Evolutionary conservation across 64 coral and sea anemone species (phyloP).

Genomic region (Trachythela sp.): DNA sequence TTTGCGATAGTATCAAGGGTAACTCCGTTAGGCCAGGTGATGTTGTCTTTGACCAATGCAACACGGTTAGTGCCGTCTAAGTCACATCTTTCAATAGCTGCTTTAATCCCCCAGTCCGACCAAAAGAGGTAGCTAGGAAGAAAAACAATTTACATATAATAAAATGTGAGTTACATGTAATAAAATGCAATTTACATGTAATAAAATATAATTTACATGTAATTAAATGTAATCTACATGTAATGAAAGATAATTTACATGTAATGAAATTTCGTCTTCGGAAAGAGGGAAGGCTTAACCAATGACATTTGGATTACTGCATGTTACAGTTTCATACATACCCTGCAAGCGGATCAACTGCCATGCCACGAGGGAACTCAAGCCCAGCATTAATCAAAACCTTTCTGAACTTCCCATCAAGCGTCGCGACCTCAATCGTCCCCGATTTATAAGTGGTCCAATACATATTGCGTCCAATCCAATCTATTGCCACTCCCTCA

Average conservation of each 20-base stretch:
- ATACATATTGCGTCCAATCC: conserved; percentile 88
- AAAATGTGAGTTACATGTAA: too few relatives aligned
- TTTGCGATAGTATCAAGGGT: neutral
- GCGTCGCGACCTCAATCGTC: conserved; percentile 67
- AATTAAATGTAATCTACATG: neutral
- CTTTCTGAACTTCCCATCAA: conserved; percentile 63
- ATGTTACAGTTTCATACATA: conserved; percentile 46
- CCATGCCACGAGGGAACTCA: conserved; percentile 70
- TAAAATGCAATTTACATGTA: too few relatives aligned
- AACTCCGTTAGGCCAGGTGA: conserved; percentile 13
- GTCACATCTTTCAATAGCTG: neutral
- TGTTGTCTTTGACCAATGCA: neutral
- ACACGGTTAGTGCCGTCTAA: neutral
- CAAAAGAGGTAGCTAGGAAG: neutral
- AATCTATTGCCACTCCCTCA: conserved; percentile 84
- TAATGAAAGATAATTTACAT: too few relatives aligned
- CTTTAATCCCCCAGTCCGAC: neutral
- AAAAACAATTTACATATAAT: neutral
- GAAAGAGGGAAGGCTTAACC: too few relatives aligned
- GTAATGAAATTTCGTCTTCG: neutral
- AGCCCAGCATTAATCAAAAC: conserved; percentile 62
- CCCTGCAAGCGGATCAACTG: conserved; percentile 82
- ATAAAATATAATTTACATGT: too few relatives aligned
- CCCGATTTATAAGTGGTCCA: conserved; percentile 83
- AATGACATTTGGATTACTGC: too few relatives aligned